Conservation (phyloP, 1,140 invertebrate species). For the Archegozetes longisetosus region DNA sequence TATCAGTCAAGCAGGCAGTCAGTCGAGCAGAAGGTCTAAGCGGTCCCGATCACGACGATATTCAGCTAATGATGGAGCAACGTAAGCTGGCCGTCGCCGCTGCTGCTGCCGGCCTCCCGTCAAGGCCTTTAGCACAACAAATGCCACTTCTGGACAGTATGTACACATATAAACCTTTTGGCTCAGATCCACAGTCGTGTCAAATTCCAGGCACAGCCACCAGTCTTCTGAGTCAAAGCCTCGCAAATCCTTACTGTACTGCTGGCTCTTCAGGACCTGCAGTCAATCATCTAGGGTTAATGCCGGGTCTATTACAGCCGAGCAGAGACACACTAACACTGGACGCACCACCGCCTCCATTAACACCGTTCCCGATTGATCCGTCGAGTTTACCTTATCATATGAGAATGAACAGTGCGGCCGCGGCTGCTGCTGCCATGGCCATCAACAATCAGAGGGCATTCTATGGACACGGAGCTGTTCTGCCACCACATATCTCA, state of each 20-base stretch:
- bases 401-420: constrained; percentile 12
- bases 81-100: not conserved
- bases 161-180: not conserved
- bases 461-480: not conserved
- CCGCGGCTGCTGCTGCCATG: constrained; percentile 14
- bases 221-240: not conserved
- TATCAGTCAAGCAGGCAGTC: not conserved
- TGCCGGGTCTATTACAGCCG: too few relatives aligned
- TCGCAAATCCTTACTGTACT: not conserved
- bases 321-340: not conserved
- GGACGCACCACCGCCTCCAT: not conserved
- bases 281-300: not conserved
- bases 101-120: not conserved
- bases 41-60: too few relatives aligned
- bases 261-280: not conserved
- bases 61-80: not conserved
- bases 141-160: constrained; percentile 4
- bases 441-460: constrained; percentile 4
- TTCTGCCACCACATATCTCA: not conserved
- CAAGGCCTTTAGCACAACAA: not conserved
- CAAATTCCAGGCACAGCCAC: not conserved
- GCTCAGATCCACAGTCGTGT: not conserved
- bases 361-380: constrained; percentile 2
- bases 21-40: not conserved
- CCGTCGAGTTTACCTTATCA: constrained; percentile 13